Evolutionary conservation across 2,113 vertebrate genomes (phyloP).

Genomic region (Zosterops japonicus): DNA sequence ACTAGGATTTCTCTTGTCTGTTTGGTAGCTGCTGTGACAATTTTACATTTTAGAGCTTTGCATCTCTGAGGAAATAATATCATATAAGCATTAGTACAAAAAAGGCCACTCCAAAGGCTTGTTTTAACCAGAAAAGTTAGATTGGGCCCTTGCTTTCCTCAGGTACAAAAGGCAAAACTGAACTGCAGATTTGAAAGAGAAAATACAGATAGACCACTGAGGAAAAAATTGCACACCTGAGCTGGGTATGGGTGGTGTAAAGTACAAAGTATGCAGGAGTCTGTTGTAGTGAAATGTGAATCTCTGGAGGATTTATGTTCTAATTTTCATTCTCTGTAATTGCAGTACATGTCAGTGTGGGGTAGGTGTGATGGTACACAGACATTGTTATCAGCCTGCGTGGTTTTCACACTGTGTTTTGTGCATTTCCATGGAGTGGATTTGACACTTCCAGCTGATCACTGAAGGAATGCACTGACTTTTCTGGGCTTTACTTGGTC

Average conservation of each 20-base stretch:
- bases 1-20: not conserved
- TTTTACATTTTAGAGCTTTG: not conserved
- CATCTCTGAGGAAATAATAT: not conserved
- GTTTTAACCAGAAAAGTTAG: not conserved
- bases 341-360: not conserved
- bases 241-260: not conserved
- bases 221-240: not conserved
- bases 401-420: not conserved
- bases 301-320: not conserved
- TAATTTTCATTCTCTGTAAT: not conserved
- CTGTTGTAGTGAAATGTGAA: not conserved
- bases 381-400: accelerated
- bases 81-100: not conserved
- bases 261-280: not conserved
- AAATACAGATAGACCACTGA: not conserved
- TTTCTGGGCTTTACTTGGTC: not conserved
- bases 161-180: not conserved
- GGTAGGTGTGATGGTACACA: not conserved
- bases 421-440: not conserved
- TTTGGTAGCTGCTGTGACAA: not conserved
- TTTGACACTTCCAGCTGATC: not conserved
- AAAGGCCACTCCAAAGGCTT: not conserved
- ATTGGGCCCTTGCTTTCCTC: not conserved
- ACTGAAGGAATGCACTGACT: not conserved
- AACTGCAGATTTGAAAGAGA: not conserved